Percentiles rank a stretch among this genome's conserved stretches.
phyloP scores from a whole-genome alignment of 2,113 vertebrate species.

The Forbesichthys papilliferus region DNA sequence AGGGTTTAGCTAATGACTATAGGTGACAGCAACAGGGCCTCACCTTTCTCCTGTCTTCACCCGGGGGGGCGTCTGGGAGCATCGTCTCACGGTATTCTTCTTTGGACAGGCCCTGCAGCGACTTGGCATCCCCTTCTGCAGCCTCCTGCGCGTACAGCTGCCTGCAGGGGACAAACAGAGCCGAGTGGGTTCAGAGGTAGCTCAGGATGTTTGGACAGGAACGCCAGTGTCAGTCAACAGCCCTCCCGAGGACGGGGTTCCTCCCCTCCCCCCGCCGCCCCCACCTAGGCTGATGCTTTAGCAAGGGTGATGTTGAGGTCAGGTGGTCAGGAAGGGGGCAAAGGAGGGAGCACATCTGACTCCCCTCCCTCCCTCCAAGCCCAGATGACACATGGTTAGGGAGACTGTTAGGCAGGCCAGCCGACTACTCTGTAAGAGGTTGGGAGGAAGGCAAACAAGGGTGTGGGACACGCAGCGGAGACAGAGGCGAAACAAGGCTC shows the following conservation, averaged over 20 bases:
- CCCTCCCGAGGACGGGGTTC: no score
- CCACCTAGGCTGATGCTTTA: neutral
- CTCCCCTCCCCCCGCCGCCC: no score
- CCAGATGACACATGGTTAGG: conserved; percentile 12
- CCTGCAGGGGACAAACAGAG: conserved; percentile 62
- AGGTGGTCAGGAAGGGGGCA: neutral
- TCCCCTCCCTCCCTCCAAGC: conserved; percentile 21
- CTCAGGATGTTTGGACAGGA: no score
- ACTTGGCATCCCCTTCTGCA: conserved; percentile 73
- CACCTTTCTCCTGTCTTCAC: conserved; percentile 88
- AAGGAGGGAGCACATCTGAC: neutral
- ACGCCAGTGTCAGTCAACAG: no score
- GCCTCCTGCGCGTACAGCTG: conserved; percentile 83
- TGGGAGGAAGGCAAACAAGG: conserved; percentile 7
- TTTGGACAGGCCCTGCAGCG: conserved; percentile 85
- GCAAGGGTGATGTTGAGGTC: conserved; percentile 1
- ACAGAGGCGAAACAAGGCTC: conserved; percentile 37
- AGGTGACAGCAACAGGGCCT: conserved; percentile 32
- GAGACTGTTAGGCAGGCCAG: conserved; percentile 30
- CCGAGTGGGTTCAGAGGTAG: conserved; percentile 18
- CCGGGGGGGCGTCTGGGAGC: conserved; percentile 82
- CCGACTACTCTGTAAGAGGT: conserved; percentile 35
- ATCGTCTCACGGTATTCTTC: conserved; percentile 91
- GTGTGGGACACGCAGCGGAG: conserved; percentile 32
- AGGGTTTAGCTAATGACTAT: neutral